Base-by-base conservation (phyloP, 2,888 invertebrate genomes). In the Artemia sp. region DNA sequence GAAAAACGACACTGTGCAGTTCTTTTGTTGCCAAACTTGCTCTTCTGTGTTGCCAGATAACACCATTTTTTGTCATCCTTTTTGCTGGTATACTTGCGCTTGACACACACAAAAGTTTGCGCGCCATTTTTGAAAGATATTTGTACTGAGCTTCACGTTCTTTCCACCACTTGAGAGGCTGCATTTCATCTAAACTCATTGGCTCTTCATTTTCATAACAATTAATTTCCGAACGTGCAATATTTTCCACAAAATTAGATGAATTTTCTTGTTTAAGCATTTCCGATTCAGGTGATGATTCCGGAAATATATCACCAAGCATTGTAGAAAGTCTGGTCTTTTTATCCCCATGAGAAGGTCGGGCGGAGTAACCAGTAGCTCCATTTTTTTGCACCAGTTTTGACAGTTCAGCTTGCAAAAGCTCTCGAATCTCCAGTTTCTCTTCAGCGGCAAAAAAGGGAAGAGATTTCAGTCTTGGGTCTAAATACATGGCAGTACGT, bases 141-240 rank as follows among this genome's bases (percentile, higher is more conserved):
- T 69, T 70, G 38, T 70, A 70, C 69, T 70, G 70, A 10, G 69
- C 70, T 52, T 70, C 70, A 12, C 70, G 58, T 12, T 68, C 70
- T 69, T 70, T 70, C 70, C 70, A 70, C 70, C 70, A 70, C 19
- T 66, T 68, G 12, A 70, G 69, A 24, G 70, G 70, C 51, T 70
- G 70, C 8, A 69, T 58, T 11, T 70, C 70, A 52, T 70, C 70
- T 12, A 70, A 51, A 19, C 70, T 70, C 14, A 70, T 69, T 24
- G 70, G 69, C n/a, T 70, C 70, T 52, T 70, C 70, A 24, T 70
- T 70, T 50, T 70, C 70, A 51, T 70, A 70, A 52, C 68, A 70
- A 10, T 64, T 64, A 14, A 70, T 68, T 51, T 70, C 70, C 14
- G 70, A 70, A 52, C 68, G 70, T 12, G 70, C 70, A 51, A 70